These are phyloP conservation scores for Rhinella marina DNA, from an alignment of 2,797 vertebrate species.

Conservation along the genomic window DNA sequence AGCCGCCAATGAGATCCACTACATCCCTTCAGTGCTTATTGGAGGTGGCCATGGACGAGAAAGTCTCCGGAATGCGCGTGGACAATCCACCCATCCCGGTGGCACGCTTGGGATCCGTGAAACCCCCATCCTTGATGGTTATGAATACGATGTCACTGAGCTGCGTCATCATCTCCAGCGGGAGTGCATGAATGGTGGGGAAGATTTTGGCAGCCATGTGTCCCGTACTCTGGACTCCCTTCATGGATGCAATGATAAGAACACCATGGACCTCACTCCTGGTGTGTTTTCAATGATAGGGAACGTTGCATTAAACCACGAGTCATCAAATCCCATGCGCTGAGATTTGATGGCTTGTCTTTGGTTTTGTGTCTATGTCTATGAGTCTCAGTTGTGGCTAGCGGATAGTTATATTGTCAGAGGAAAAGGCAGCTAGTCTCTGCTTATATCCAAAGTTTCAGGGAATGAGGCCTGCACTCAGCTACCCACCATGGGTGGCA, in stretches of 20 bases:
- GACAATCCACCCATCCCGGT: conserved; percentile 93
- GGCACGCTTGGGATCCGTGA: conserved; percentile 97
- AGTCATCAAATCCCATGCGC: conserved; percentile 16
- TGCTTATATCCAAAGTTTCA: too few relatives aligned
- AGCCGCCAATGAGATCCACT: conserved; percentile 98
- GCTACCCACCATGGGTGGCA: too few relatives aligned
- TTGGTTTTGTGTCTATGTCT: conserved; percentile 3
- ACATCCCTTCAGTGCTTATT: conserved; percentile 97
- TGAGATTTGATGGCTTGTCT: conserved; percentile 20
- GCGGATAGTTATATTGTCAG: neutral
- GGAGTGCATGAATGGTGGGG: conserved; percentile 97
- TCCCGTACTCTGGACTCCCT: conserved; percentile 95
- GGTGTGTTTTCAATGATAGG: conserved; percentile 73
- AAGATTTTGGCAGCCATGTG: conserved; percentile 96
- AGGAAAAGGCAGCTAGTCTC: neutral
- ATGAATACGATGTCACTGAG: conserved; percentile 97
- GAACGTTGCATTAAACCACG: neutral
- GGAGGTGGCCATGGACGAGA: conserved; percentile 91
- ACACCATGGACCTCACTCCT: conserved; percentile 92
- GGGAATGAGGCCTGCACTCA: too few relatives aligned
- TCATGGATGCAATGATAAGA: conserved; percentile 96
- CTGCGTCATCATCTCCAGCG: conserved; percentile 96
- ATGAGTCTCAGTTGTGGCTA: neutral
- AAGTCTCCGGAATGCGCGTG: conserved; percentile 92
- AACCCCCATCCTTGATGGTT: conserved; percentile 96